Conservation (phyloP, 1,140 invertebrate genomes). For the Heliconius hermathena region DNA sequence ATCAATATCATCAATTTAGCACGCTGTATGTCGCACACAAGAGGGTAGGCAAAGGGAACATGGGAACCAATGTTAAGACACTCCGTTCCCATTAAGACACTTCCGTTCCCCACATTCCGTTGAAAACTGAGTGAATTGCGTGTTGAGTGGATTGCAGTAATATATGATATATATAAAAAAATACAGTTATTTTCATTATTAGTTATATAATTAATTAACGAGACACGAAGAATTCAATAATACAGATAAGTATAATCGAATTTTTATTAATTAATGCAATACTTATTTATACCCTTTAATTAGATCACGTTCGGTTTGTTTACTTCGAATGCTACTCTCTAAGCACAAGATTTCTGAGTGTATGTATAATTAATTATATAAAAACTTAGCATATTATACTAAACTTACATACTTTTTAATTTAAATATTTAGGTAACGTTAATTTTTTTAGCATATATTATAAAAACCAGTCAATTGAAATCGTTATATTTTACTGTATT, state of each 20-base stretch:
- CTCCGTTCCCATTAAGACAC: no score
- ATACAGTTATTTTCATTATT: neutral
- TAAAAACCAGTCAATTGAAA: neutral
- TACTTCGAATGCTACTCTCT: neutral
- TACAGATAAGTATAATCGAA: neutral
- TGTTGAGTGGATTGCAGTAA: no score
- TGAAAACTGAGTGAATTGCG: no score
- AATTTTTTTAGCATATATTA: neutral
- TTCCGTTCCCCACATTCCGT: no score
- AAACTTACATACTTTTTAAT: neutral
- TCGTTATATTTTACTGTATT: no score
- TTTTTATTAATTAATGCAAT: conserved; percentile 7
- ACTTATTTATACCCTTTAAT: neutral
- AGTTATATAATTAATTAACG: neutral
- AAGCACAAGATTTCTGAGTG: neutral
- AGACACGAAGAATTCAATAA: neutral
- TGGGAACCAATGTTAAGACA: no score
- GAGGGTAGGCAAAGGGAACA: no score
- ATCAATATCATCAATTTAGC: no score
- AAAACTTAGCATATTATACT: neutral
- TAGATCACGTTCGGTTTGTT: neutral
- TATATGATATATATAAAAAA: neutral
- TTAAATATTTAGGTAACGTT: neutral
- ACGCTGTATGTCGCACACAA: no score
- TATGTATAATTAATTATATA: neutral